Evolutionary conservation across 2,113 vertebrate species (phyloP).

Genomic region (Australoheros scitulus): DNA sequence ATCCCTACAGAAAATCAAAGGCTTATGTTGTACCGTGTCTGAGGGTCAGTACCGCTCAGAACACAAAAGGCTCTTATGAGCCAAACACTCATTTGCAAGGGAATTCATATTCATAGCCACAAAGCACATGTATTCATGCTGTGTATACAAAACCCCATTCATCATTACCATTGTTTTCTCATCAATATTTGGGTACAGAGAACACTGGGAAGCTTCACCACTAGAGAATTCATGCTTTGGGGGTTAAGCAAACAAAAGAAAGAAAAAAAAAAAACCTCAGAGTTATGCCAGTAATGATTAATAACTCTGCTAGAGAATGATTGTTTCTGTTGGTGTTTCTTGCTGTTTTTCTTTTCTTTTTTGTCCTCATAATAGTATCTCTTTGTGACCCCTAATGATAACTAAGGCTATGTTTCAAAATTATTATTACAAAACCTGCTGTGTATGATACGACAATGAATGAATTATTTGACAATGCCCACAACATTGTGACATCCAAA

Average conservation of each 20-base stretch:
- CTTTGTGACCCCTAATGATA: slow-evolving; percentile 20
- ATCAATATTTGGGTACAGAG: neutral
- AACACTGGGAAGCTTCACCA: neutral
- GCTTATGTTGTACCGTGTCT: neutral
- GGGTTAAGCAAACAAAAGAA: slow-evolving; percentile 22
- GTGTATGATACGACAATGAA: slow-evolving; percentile 33
- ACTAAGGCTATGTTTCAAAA: slow-evolving; percentile 22
- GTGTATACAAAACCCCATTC: slow-evolving; percentile 19
- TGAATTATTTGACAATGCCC: slow-evolving; percentile 27
- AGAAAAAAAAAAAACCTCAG: neutral
- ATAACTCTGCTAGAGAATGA: slow-evolving; percentile 25
- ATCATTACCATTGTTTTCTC: slow-evolving; percentile 40
- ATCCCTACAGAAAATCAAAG: slow-evolving; percentile 14
- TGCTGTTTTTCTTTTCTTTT: neutral
- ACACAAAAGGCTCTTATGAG: neutral
- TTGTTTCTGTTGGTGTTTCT: neutral
- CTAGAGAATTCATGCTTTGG: neutral
- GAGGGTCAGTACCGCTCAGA: neutral
- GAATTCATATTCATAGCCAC: slow-evolving; percentile 38
- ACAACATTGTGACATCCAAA: slow-evolving; percentile 33
- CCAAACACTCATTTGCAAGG: slow-evolving; percentile 26
- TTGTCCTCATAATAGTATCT: neutral
- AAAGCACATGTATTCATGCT: slow-evolving; percentile 15
- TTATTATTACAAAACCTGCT: neutral
- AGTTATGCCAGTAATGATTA: slow-evolving; percentile 28